phyloP scores from a whole-genome alignment of 2,113 vertebrate genomes.

The Notiomystis cincta region DNA sequence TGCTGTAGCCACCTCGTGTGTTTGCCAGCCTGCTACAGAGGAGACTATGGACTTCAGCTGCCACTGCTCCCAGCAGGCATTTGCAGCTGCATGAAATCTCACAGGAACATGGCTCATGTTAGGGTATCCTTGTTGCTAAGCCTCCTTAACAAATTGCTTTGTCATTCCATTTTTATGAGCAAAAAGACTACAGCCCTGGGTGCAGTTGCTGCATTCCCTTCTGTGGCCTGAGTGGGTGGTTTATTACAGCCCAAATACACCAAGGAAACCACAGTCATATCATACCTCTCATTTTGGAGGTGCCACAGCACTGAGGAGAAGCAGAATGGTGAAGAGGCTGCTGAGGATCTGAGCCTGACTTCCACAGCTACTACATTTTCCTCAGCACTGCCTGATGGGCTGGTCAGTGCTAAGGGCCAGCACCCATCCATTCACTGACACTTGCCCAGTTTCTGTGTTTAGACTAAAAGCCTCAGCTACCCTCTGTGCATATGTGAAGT shows the following conservation, averaged over 20 bases:
- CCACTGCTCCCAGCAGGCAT: rapidly evolving
- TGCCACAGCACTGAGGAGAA: background rate
- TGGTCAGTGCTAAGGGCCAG: background rate
- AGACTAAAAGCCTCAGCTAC: background rate
- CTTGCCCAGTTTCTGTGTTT: background rate
- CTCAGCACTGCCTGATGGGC: rapidly evolving
- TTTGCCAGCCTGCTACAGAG: background rate
- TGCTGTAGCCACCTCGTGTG: background rate
- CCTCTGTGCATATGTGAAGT: background rate
- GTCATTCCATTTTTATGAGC: background rate
- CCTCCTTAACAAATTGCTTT: background rate
- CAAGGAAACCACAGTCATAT: background rate
- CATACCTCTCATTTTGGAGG: background rate
- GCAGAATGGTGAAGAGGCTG: background rate
- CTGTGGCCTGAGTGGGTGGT: background rate
- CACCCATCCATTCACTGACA: background rate
- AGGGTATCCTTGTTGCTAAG: background rate
- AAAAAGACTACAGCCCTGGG: background rate
- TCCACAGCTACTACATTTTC: background rate
- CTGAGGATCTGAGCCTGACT: background rate
- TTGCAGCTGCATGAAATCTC: background rate
- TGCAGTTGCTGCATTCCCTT: background rate
- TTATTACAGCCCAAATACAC: background rate
- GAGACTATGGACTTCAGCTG: background rate
- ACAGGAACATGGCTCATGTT: background rate